phyloP scores from a whole-genome alignment of 2,797 vertebrate species.

The Enteromius thamalakanensis region DNA sequence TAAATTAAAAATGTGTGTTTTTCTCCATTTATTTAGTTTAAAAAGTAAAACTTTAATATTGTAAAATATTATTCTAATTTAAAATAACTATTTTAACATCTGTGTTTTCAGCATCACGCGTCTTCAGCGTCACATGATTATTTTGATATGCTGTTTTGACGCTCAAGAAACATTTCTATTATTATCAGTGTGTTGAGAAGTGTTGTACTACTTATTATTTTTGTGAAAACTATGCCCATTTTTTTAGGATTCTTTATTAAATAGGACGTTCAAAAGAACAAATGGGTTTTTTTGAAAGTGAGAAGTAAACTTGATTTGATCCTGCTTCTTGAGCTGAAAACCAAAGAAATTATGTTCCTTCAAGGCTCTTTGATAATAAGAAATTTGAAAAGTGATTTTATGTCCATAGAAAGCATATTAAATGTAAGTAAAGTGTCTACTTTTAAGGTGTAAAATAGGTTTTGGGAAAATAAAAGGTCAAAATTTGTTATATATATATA shows the following conservation, averaged over 20 bases:
- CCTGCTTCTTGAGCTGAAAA: not conserved
- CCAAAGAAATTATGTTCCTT: not conserved
- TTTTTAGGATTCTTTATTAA: too few relatives aligned
- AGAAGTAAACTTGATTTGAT: not conserved
- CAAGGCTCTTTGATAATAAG: not conserved
- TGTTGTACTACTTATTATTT: too few relatives aligned
- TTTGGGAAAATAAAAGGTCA: too few relatives aligned
- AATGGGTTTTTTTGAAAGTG: too few relatives aligned
- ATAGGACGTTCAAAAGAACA: too few relatives aligned
- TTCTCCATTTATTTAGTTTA: not conserved
- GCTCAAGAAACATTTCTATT: not conserved
- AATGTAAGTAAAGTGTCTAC: too few relatives aligned
- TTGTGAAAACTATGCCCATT: too few relatives aligned
- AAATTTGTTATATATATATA: too few relatives aligned
- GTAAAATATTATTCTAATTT: not conserved
- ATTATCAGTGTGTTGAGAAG: too few relatives aligned
- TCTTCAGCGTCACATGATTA: not conserved
- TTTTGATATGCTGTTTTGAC: not conserved
- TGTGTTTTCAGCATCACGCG: not conserved
- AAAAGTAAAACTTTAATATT: not conserved
- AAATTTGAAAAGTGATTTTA: too few relatives aligned
- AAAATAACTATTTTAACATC: not conserved
- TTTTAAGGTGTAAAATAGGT: too few relatives aligned
- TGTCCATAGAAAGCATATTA: too few relatives aligned
- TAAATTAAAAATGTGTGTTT: not conserved